Percentiles rank a stretch among this genome's conserved stretches.
phyloP scores from a whole-genome alignment of 1,140 invertebrate genomes.

The Hyposmocoma kahamanoa region DNA sequence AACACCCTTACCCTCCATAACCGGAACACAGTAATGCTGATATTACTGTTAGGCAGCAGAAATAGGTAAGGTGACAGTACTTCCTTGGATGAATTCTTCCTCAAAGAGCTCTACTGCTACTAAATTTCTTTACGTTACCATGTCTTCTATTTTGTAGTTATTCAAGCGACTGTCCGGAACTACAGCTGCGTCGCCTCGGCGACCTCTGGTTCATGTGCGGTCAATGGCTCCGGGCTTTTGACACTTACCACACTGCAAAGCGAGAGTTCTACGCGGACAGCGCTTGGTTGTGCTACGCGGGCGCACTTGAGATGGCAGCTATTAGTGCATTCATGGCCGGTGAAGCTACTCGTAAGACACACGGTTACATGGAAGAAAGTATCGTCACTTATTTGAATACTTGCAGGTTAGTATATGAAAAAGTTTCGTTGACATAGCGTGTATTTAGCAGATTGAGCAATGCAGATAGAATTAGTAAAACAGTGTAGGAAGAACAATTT shows the following conservation, averaged over 20 bases:
- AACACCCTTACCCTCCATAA: too few species aligned
- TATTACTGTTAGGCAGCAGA: too few species aligned
- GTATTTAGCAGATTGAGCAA: too few species aligned
- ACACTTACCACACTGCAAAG: slow-evolving; percentile 95
- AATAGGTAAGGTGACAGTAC: too few species aligned
- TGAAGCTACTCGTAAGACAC: slow-evolving; percentile 82
- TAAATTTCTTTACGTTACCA: too few species aligned
- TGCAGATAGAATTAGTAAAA: too few species aligned
- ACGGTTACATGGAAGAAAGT: slow-evolving; percentile 95
- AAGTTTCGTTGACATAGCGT: too few species aligned
- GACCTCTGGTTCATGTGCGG: slow-evolving; percentile 98
- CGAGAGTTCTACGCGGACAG: slow-evolving; percentile 97
- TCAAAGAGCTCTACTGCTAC: too few species aligned
- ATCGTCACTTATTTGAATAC: slow-evolving; percentile 92
- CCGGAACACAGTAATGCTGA: too few species aligned
- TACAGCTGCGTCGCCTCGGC: slow-evolving; percentile 92
- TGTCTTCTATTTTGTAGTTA: slow-evolving; percentile 81
- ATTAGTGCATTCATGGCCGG: slow-evolving; percentile 93
- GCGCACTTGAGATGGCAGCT: slow-evolving; percentile 96
- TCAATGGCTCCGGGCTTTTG: slow-evolving; percentile 93
- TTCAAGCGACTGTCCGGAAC: slow-evolving; percentile 90
- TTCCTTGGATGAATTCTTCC: too few species aligned
- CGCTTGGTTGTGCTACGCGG: slow-evolving; percentile 97
- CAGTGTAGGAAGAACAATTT: too few species aligned
- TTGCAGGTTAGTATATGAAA: slow-evolving; percentile 86